A percentile compares a stretch with the other conserved stretches of the same genome.
Conservation (phyloP, 2,888 invertebrate genomes). For the Calephelis perditalis region DNA sequence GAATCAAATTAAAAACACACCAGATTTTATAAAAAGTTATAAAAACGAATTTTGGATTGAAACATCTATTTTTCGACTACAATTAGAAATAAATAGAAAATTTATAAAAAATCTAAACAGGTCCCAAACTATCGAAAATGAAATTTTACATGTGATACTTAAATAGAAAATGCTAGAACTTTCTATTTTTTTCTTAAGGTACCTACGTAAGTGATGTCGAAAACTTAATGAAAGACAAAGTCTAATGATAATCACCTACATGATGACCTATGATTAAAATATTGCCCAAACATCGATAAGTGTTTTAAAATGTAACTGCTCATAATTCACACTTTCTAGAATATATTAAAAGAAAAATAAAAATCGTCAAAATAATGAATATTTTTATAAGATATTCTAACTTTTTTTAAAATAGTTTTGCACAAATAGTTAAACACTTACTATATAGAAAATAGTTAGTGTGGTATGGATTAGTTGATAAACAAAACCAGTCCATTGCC, state of each 20-base stretch:
- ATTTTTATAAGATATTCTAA: no score
- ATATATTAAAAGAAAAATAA: no score
- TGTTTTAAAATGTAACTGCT: no score
- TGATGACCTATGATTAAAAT: background rate
- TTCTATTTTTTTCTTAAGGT: background rate
- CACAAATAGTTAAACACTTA: no score
- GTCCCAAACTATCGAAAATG: slow-evolving; percentile 4
- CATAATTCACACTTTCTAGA: no score
- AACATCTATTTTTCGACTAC: background rate
- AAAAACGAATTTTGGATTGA: background rate
- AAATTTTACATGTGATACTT: background rate
- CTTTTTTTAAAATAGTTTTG: no score
- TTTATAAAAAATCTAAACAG: slow-evolving; percentile 8
- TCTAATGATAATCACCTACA: background rate
- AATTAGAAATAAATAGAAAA: background rate
- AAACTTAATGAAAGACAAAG: background rate
- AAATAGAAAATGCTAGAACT: slow-evolving; percentile 3
- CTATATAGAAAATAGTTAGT: no score
- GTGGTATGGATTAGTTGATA: no score
- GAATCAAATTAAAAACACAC: no score
- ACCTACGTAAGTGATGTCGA: slow-evolving; percentile 5
- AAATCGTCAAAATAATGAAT: no score
- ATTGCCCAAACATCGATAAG: background rate
- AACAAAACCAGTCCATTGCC: no score
- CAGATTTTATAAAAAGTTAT: no score